phyloP scores from a whole-genome alignment of 2,113 vertebrate species.

The Macquaria ambigua region DNA sequence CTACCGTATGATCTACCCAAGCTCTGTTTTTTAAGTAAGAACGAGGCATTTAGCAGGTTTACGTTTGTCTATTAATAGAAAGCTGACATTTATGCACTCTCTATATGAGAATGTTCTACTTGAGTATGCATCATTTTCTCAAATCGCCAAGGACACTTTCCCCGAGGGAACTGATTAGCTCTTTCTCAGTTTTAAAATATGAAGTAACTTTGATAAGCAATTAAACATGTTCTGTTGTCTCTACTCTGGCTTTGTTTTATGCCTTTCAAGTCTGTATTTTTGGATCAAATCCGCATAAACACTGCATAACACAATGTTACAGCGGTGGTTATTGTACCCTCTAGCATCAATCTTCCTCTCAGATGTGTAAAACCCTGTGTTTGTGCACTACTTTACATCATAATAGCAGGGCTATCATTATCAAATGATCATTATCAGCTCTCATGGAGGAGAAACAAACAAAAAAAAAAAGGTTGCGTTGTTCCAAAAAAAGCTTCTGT shows the following conservation, averaged over 20 bases:
- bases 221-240: conserved; percentile 84
- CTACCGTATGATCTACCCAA: conserved; percentile 49
- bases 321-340: conserved; percentile 59
- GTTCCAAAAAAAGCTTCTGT: conserved; percentile 68
- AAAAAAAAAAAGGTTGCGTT: conserved; percentile 35
- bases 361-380: conserved; percentile 65
- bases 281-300: conserved; percentile 77
- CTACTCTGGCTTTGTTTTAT: conserved; percentile 71
- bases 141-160: conserved; percentile 84
- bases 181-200: conserved; percentile 75
- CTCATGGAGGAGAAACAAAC: conserved; percentile 45
- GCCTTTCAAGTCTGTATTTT: conserved; percentile 82
- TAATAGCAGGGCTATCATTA: conserved; percentile 75
- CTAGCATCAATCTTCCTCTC: conserved; percentile 67
- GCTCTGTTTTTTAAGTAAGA: conserved; percentile 48
- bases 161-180: conserved; percentile 85
- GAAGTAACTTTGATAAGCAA: conserved; percentile 87
- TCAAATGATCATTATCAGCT: conserved; percentile 78
- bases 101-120: conserved; percentile 62
- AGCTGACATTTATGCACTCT: conserved; percentile 82
- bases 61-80: conserved; percentile 82
- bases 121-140: conserved; percentile 73
- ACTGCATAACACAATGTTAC: conserved; percentile 51
- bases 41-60: conserved; percentile 73
- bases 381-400: conserved; percentile 66